Evolutionary conservation across 2,113 vertebrate species (phyloP).

Genomic region (Chloroceryle aenea): DNA sequence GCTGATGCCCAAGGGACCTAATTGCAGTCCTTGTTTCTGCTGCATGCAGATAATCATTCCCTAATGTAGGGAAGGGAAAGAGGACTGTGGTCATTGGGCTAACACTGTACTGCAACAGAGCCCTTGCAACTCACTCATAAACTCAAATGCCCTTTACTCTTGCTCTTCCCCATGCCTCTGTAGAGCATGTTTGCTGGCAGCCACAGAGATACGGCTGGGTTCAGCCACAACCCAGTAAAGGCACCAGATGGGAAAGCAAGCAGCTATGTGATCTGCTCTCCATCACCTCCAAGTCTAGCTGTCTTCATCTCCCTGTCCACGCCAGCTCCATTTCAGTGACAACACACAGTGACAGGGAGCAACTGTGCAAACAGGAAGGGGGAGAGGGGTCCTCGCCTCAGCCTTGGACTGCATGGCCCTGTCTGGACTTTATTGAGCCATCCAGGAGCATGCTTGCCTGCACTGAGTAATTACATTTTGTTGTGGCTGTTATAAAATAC

Average conservation of each 20-base stretch:
- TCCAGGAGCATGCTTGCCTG: background rate
- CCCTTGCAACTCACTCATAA: background rate
- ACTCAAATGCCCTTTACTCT: background rate
- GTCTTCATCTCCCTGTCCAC: fast-evolving
- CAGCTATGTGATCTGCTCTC: fast-evolving
- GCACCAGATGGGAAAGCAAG: background rate
- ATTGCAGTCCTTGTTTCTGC: background rate
- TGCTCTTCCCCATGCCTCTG: background rate
- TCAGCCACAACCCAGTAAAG: fast-evolving
- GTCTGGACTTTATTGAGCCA: background rate
- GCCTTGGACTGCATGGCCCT: background rate
- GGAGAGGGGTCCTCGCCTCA: background rate
- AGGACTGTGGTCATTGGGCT: background rate
- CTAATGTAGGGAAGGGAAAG: background rate
- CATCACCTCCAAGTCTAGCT: background rate
- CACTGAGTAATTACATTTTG: background rate
- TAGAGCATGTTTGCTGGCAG: background rate
- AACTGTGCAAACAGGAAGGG: background rate
- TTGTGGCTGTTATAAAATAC: constrained; percentile 6
- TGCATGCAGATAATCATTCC: background rate
- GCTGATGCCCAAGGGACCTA: background rate
- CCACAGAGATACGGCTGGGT: background rate
- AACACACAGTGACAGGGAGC: fast-evolving
- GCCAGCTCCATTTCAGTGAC: fast-evolving
- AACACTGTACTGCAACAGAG: background rate